These are phyloP conservation scores for Tholera decimalis DNA, from an alignment of 2,888 invertebrate species.

Conservation along the genomic window DNA sequence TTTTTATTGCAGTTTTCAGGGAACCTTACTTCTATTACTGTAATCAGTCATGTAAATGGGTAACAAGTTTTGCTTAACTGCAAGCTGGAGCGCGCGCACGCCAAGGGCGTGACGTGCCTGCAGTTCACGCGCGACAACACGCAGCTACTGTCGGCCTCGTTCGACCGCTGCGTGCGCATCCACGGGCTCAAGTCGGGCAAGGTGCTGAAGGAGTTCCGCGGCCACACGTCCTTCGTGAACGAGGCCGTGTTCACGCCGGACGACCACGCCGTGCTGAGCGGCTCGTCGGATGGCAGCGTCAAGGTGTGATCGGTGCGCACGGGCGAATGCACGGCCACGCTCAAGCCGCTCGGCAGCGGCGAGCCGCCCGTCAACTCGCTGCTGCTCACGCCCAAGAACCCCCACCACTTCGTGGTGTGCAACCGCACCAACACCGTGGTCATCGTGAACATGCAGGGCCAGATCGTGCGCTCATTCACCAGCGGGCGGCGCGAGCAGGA, in stretches of 20 bases:
- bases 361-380: slow-evolving; percentile 99
- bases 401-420: slow-evolving; percentile 99
- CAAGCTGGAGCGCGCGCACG: slow-evolving; percentile 98
- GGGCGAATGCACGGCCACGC: slow-evolving; percentile 97
- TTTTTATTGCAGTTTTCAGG: no score
- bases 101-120: slow-evolving; percentile 99
- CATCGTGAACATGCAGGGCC: slow-evolving; percentile 97
- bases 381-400: slow-evolving; percentile 98
- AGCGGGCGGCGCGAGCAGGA: slow-evolving; percentile 97
- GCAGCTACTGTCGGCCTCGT: slow-evolving; percentile 98
- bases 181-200: slow-evolving; percentile 99
- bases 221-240: slow-evolving; percentile 99
- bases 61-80: no score
- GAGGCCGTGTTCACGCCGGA: slow-evolving; percentile 98
- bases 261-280: slow-evolving; percentile 97
- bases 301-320: slow-evolving; percentile 98
- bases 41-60: no score
- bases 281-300: slow-evolving; percentile 98
- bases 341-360: slow-evolving; percentile 95
- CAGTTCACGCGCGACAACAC: slow-evolving; percentile 99
- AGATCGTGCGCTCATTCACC: slow-evolving; percentile 97
- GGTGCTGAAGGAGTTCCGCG: slow-evolving; percentile 99
- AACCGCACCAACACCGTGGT: slow-evolving; percentile 99
- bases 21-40: no score
- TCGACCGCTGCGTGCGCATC: slow-evolving; percentile 98